Conservation (phyloP, 2,113 vertebrate species). For the Heterotis niloticus region DNA sequence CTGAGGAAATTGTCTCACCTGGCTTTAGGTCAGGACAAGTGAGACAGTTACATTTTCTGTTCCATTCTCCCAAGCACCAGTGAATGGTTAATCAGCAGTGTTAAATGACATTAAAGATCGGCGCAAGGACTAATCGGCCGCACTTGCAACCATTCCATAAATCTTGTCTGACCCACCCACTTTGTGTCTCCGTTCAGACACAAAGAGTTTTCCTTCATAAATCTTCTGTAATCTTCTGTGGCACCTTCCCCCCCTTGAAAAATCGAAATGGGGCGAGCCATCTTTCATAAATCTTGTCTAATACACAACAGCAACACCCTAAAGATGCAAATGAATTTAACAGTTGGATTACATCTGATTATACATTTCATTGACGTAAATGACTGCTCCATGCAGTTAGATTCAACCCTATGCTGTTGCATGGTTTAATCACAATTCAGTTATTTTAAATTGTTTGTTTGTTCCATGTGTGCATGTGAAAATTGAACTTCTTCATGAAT, state of each 20-base stretch:
- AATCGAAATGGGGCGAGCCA: neutral
- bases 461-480: neutral
- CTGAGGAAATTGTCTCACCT: neutral
- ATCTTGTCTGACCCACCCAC: slow-evolving; percentile 20
- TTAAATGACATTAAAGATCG: slow-evolving; percentile 19
- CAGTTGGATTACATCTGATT: slow-evolving; percentile 5
- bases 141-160: neutral
- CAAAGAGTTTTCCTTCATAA: slow-evolving; percentile 18
- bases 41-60: slow-evolving; percentile 6
- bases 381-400: neutral
- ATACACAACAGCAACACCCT: slow-evolving; percentile 1
- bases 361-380: neutral
- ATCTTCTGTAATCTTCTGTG: slow-evolving; percentile 14
- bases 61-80: slow-evolving; percentile 3
- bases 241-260: neutral
- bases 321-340: slow-evolving; percentile 16
- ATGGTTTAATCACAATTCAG: neutral
- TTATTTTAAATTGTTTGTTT: neutral
- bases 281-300: slow-evolving; percentile 19
- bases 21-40: slow-evolving; percentile 13
- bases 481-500: neutral
- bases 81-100: slow-evolving; percentile 15
- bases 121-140: neutral
- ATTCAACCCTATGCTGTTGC: too few species aligned
- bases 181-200: neutral